These are phyloP conservation scores for Pitangus sulphuratus DNA, from an alignment of 2,797 vertebrate genomes.

Conservation along the genomic window DNA sequence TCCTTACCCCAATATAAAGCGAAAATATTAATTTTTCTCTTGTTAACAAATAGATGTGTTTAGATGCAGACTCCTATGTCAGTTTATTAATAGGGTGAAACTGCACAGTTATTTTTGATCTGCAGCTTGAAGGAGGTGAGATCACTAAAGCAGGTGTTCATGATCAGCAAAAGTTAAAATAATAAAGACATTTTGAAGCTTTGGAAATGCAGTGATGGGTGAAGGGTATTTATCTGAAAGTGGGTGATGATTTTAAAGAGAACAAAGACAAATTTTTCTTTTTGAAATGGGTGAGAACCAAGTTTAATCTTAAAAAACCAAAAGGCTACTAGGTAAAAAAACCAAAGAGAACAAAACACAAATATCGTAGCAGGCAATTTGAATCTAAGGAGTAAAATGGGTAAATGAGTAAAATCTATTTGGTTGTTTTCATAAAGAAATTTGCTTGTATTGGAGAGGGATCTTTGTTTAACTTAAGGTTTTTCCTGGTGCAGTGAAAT, in stretches of 20 bases:
- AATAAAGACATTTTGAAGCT: neutral
- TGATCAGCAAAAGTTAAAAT: neutral
- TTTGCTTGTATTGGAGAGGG: neutral
- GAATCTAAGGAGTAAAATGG: neutral
- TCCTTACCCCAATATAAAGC: neutral
- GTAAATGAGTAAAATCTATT: neutral
- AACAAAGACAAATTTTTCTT: neutral
- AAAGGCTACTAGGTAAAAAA: neutral
- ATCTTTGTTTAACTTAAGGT: neutral
- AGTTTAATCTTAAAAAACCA: neutral
- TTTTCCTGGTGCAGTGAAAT: constrained; percentile 28
- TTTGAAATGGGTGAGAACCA: neutral
- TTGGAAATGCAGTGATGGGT: neutral
- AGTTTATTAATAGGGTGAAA: neutral
- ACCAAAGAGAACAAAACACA: neutral
- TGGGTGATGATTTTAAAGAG: neutral
- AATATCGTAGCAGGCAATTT: neutral
- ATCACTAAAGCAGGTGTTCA: neutral
- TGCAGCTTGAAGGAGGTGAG: neutral
- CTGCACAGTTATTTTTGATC: neutral
- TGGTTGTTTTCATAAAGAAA: neutral
- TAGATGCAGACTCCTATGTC: neutral
- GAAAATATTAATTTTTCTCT: neutral
- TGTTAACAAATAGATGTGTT: neutral
- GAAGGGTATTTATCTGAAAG: neutral